Conservation (phyloP, 2,888 invertebrate species). For the Chalcis sispes region DNA sequence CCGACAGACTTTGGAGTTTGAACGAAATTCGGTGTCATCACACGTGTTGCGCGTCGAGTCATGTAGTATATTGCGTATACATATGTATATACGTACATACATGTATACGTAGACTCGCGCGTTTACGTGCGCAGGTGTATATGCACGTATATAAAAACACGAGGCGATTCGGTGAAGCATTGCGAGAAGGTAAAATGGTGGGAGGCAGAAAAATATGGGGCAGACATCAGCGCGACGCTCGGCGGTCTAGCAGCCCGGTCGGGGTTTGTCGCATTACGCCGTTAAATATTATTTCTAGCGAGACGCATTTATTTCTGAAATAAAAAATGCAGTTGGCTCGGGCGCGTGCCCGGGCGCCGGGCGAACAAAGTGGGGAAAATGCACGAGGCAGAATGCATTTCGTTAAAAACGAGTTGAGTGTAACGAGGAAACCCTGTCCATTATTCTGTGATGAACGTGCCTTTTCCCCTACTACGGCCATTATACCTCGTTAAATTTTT, state of each 20-base stretch:
- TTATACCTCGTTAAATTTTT: constrained; percentile 57
- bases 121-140: constrained; percentile 45
- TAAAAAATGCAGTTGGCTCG: constrained; percentile 63
- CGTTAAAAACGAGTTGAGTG: constrained; percentile 59
- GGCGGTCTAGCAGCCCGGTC: constrained; percentile 59
- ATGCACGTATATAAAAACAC: background rate
- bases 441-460: constrained; percentile 58
- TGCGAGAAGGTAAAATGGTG: background rate
- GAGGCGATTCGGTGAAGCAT: background rate
- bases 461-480: constrained; percentile 52
- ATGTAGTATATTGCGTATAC: no score
- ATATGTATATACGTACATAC: no score
- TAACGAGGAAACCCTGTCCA: constrained; percentile 58
- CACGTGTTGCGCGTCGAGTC: constrained; percentile 67
- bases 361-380: constrained; percentile 65
- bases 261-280: constrained; percentile 67
- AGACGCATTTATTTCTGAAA: constrained; percentile 69
- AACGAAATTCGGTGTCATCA: constrained; percentile 56
- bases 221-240: no score
- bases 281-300: constrained; percentile 72
- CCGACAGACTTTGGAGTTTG: constrained; percentile 56
- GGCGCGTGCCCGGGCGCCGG: constrained; percentile 40
- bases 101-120: background rate
- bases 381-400: constrained; percentile 62
- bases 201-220: background rate